Percentiles rank a stretch among this genome's conserved stretches.
These are phyloP conservation scores for Bombyx mori DNA, from an alignment of 1,140 invertebrate genomes.

Conservation along the genomic window DNA sequence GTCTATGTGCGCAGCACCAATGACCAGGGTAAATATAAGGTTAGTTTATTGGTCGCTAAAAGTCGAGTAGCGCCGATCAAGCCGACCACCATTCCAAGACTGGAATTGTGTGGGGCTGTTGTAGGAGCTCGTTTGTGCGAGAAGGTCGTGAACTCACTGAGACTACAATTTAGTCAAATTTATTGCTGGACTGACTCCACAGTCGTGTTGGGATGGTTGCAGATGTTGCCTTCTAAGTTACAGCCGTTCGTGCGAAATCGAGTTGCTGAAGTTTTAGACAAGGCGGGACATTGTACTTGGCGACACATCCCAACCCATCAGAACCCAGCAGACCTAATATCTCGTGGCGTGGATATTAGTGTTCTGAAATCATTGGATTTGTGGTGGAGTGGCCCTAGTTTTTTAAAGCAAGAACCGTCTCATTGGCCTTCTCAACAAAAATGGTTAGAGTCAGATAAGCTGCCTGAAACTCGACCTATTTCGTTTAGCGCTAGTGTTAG, in stretches of 20 bases:
- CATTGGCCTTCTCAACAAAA: background rate
- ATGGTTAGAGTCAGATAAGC: background rate
- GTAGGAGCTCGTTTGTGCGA: slow-evolving; percentile 14
- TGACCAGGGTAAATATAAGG: no score
- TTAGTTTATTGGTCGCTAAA: background rate
- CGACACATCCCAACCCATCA: slow-evolving; percentile 6
- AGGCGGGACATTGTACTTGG: slow-evolving; percentile 24
- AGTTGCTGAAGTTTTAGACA: slow-evolving; percentile 37
- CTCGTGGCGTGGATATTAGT: slow-evolving; percentile 7
- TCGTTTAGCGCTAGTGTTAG: background rate
- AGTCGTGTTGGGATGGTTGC: slow-evolving; percentile 32
- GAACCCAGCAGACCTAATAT: slow-evolving; percentile 10
- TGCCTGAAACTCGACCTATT: slow-evolving; percentile 3
- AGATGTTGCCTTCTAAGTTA: slow-evolving; percentile 14
- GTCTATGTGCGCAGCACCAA: slow-evolving; percentile 49
- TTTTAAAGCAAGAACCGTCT: slow-evolving; percentile 4
- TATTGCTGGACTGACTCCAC: slow-evolving; percentile 24
- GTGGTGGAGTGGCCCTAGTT: slow-evolving; percentile 16
- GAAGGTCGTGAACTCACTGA: slow-evolving; percentile 14
- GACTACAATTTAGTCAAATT: slow-evolving; percentile 4
- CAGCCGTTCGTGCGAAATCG: slow-evolving; percentile 36
- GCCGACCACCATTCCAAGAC: slow-evolving; percentile 2
- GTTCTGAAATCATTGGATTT: background rate
- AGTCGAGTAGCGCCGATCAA: slow-evolving; percentile 4
- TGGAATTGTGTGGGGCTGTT: slow-evolving; percentile 18